Evolutionary conservation across 2,113 vertebrate genomes (phyloP).

Genomic region (Gallinago paraguaiae): DNA sequence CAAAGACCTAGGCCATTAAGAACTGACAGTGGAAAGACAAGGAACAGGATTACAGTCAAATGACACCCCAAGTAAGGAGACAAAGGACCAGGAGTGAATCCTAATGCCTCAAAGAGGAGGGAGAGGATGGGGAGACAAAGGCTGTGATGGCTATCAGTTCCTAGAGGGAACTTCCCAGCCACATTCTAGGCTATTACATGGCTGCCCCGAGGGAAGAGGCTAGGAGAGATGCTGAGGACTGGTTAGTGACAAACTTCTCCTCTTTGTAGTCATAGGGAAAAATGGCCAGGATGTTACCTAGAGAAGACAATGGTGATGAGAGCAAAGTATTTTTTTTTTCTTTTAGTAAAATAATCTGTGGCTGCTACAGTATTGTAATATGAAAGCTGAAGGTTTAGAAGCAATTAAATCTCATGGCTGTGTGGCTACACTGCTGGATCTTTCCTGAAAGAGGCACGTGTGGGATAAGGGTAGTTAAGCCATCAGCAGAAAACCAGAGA

Average conservation of each 20-base stretch:
- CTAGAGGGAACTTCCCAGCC: not conserved
- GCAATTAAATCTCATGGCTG: not conserved
- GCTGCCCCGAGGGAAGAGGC: not conserved
- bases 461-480: not conserved
- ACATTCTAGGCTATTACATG: not conserved
- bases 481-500: not conserved
- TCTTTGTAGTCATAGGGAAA: not conserved
- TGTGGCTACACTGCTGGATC: not conserved
- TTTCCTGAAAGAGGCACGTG: not conserved
- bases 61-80: not conserved
- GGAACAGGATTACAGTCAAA: not conserved
- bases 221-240: not conserved
- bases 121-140: not conserved
- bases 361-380: not conserved
- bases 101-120: not conserved
- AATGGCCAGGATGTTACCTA: not conserved
- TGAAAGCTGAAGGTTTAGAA: not conserved
- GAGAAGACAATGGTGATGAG: not conserved
- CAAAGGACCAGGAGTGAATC: not conserved
- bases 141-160: not conserved
- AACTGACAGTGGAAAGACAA: not conserved
- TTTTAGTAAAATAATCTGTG: not conserved
- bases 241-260: not conserved
- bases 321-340: not conserved
- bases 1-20: not conserved